Conservation (phyloP, 2,113 vertebrate species). For the Daubentonia madagascariensis region DNA sequence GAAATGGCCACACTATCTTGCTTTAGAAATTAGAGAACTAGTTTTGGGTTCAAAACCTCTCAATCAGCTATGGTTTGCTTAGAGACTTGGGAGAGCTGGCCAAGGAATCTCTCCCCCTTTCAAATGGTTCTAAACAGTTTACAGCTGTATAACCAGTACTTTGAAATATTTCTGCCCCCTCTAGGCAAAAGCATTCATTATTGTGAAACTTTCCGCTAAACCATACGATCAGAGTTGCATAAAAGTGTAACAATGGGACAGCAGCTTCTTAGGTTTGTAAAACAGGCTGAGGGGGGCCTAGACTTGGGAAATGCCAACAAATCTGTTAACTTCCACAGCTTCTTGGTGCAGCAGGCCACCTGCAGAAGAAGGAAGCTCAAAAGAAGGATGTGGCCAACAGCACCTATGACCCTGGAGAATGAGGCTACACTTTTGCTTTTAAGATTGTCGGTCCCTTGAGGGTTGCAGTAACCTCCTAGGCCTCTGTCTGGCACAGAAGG, state of each 20-base stretch:
- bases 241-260: neutral
- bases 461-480: neutral
- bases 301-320: neutral
- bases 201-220: slow-evolving; percentile 11
- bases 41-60: slow-evolving; percentile 47
- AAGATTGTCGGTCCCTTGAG: neutral
- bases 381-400: accelerated
- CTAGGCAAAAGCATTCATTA: neutral
- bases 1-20: neutral
- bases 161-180: neutral
- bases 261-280: neutral
- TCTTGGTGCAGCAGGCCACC: accelerated
- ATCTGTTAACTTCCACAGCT: accelerated
- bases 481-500: neutral
- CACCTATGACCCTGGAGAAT: neutral
- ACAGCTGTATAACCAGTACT: neutral
- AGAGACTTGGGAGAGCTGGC: neutral
- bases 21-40: slow-evolving; percentile 49
- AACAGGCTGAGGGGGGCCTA: neutral
- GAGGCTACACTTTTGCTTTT: neutral
- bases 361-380: neutral
- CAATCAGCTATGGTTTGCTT: neutral
- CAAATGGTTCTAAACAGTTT: slow-evolving; percentile 13
- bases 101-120: neutral
- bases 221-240: neutral